Evolutionary conservation across 2,888 invertebrate species (phyloP).

Genomic region (Hedya salicella): DNA sequence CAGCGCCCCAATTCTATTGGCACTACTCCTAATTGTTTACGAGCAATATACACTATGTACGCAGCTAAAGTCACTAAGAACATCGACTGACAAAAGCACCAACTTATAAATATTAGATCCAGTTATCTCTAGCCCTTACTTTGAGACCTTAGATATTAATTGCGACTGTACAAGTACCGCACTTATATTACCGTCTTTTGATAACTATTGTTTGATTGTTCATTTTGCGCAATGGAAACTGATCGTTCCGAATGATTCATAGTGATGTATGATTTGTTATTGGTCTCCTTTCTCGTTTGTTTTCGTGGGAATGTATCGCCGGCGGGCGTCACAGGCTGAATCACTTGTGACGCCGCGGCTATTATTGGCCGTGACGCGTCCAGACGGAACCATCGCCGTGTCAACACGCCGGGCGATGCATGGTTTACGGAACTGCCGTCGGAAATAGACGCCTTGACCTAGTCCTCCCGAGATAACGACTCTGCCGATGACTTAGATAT

Average conservation of each 20-base stretch:
- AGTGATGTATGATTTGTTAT: constrained; percentile 9
- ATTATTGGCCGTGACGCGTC: constrained; percentile 25
- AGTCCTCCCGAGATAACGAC: constrained; percentile 26
- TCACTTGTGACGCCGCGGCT: constrained; percentile 30
- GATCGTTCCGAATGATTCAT: constrained; percentile 27
- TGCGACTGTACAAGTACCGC: not conserved
- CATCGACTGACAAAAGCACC: not conserved
- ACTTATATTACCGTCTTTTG: not conserved
- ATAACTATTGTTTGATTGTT: constrained; percentile 18
- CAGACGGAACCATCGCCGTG: constrained; percentile 20
- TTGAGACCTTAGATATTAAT: not conserved
- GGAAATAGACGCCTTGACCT: constrained; percentile 28
- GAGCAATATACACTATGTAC: not conserved
- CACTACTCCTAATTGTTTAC: constrained; percentile 17
- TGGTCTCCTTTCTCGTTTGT: constrained; percentile 11
- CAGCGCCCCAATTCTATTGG: constrained; percentile 27
- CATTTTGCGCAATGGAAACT: not conserved
- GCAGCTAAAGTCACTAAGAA: no score
- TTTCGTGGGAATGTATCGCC: constrained; percentile 16
- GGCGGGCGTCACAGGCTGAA: constrained; percentile 1
- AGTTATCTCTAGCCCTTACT: not conserved
- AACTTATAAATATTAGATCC: not conserved
- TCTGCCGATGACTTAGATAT: constrained; percentile 5
- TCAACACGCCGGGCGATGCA: not conserved
- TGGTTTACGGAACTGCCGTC: constrained; percentile 1